A percentile compares a stretch with the other conserved stretches of the same genome.
Conservation (phyloP, 2,888 invertebrate species). For the Tridacna crocea region DNA sequence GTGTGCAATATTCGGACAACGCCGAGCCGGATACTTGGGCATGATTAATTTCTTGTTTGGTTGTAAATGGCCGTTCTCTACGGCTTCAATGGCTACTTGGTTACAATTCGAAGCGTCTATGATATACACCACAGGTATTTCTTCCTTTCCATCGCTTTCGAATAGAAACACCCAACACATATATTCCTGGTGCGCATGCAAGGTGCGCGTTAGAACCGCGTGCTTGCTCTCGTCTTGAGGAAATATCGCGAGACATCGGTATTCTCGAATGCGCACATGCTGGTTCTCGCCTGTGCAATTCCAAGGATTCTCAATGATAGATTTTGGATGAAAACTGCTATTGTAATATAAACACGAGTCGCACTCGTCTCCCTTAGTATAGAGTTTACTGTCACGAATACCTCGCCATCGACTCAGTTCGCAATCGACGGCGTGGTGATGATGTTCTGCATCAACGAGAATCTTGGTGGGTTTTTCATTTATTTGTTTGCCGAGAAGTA, state of each 20-base stretch:
- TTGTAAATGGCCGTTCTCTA: conserved; percentile 36
- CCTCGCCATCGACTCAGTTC: conserved; percentile 45
- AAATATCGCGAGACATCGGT: conserved; percentile 69
- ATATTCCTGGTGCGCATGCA: conserved; percentile 62
- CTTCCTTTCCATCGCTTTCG: conserved; percentile 61
- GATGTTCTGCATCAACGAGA: conserved; percentile 37
- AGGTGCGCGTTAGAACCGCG: conserved; percentile 68
- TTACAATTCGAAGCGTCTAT: conserved; percentile 53
- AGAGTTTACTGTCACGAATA: conserved; percentile 42
- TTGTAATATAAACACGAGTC: conserved; percentile 70
- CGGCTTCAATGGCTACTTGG: conserved; percentile 45
- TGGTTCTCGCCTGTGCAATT: conserved; percentile 41
- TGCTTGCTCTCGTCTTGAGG: conserved; percentile 66
- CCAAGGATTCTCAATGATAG: conserved; percentile 42
- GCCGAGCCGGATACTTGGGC: conserved; percentile 27
- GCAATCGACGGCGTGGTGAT: conserved; percentile 45
- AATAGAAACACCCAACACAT: conserved; percentile 72
- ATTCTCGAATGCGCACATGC: conserved; percentile 44
- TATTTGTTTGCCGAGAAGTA: conserved; percentile 57
- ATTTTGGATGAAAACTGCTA: conserved; percentile 35
- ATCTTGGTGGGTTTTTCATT: conserved; percentile 60
- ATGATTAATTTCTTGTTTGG: conserved; percentile 42
- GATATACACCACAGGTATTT: conserved; percentile 42
- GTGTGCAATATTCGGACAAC: conserved; percentile 41
- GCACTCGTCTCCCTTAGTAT: conserved; percentile 64